phyloP scores from a whole-genome alignment of 2,888 invertebrate genomes.

The Cheilosia variabilis region DNA sequence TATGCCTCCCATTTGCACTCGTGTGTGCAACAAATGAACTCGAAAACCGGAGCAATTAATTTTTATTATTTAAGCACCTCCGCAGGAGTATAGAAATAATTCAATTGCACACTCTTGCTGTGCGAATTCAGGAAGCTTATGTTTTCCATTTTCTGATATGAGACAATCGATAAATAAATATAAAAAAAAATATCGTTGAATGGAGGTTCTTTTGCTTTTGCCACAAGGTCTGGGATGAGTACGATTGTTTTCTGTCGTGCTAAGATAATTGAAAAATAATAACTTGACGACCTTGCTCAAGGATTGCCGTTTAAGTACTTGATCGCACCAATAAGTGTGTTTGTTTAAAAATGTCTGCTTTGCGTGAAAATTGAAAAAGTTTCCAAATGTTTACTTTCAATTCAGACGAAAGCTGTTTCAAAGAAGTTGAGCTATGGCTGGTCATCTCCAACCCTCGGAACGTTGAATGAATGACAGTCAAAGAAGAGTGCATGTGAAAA shows the following conservation, averaged over 20 bases:
- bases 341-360: too few species aligned
- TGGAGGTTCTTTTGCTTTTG: neutral
- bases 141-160: neutral
- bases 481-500: too few species aligned
- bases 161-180: constrained; percentile 1
- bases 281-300: neutral
- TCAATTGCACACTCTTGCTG: neutral
- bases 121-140: neutral
- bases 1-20: constrained; percentile 23
- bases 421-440: too few species aligned
- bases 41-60: neutral
- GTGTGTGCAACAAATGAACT: constrained; percentile 22
- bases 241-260: neutral
- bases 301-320: neutral
- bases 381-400: too few species aligned
- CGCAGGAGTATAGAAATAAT: neutral
- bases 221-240: neutral
- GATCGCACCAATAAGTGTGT: neutral
- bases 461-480: too few species aligned
- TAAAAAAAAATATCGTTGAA: neutral
- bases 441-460: too few species aligned
- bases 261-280: constrained; percentile 28
- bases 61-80: neutral
- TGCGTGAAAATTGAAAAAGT: too few species aligned
- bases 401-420: too few species aligned